phyloP scores from a whole-genome alignment of 2,113 vertebrate genomes.

The Ochotona princeps region DNA sequence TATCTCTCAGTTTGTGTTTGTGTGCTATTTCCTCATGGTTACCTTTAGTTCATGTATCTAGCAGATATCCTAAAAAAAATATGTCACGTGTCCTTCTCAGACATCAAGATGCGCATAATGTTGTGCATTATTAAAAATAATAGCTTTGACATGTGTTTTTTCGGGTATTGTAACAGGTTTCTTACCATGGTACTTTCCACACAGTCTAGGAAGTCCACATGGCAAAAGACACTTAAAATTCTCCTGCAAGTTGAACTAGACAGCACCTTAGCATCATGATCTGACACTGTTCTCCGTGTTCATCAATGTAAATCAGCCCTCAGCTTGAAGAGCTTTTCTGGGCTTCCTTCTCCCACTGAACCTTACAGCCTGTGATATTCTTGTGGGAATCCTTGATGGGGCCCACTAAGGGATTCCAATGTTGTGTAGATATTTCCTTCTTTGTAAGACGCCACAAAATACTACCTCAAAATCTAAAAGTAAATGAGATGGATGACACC shows the following conservation, averaged over 20 bases:
- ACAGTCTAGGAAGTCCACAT: not conserved
- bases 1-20: conserved; percentile 4
- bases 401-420: not conserved
- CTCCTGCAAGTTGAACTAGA: not conserved
- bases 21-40: conserved; percentile 22
- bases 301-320: not conserved
- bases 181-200: conserved; percentile 3
- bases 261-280: not conserved
- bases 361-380: not conserved
- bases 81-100: not conserved
- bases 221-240: not conserved
- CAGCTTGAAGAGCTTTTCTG: not conserved
- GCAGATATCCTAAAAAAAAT: conserved; percentile 20
- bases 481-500: not conserved
- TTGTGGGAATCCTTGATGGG: not conserved
- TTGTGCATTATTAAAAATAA: not conserved
- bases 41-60: conserved; percentile 29
- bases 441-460: not conserved
- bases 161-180: not conserved
- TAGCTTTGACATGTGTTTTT: conserved; percentile 6
- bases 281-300: not conserved
- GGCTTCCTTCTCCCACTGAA: not conserved
- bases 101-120: not conserved
- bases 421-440: not conserved
- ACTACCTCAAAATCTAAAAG: conserved; percentile 44